Evolutionary conservation across 2,113 vertebrate species (phyloP).

Genomic region (Cololabis saira): DNA sequence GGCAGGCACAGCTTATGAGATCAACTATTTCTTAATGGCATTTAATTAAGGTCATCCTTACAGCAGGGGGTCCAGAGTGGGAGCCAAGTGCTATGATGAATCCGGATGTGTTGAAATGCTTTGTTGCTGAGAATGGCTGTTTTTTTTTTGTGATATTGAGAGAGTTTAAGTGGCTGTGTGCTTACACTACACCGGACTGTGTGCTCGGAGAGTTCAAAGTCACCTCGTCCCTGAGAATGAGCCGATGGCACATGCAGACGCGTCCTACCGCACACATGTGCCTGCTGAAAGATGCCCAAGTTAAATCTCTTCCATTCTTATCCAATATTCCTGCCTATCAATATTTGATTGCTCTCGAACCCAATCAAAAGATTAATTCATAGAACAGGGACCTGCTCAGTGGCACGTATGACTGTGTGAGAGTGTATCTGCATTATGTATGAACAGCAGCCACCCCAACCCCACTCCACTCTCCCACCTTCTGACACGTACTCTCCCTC

Average conservation of each 20-base stretch:
- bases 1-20: no score
- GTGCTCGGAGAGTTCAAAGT: constrained; percentile 75
- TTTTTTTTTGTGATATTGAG: constrained; percentile 59
- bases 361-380: constrained; percentile 79
- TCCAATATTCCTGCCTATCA: constrained; percentile 72
- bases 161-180: constrained; percentile 37
- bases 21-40: constrained; percentile 10
- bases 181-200: constrained; percentile 13
- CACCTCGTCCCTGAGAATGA: constrained; percentile 75
- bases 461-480: background rate
- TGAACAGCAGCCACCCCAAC: constrained; percentile 42
- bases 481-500: constrained; percentile 23
- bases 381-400: constrained; percentile 65
- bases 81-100: constrained; percentile 44
- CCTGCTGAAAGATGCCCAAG: constrained; percentile 22
- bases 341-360: constrained; percentile 77
- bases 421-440: constrained; percentile 78
- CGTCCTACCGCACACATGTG: constrained; percentile 43
- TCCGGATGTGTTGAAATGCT: constrained; percentile 56
- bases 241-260: constrained; percentile 53
- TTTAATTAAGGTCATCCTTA: constrained; percentile 51
- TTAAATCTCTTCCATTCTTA: constrained; percentile 54
- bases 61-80: constrained; percentile 24
- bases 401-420: constrained; percentile 67
- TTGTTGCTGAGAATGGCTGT: constrained; percentile 28